Percentiles rank a stretch among this genome's conserved stretches.
phyloP scores from a whole-genome alignment of 2,113 vertebrate species.

The Ranitomeya variabilis region DNA sequence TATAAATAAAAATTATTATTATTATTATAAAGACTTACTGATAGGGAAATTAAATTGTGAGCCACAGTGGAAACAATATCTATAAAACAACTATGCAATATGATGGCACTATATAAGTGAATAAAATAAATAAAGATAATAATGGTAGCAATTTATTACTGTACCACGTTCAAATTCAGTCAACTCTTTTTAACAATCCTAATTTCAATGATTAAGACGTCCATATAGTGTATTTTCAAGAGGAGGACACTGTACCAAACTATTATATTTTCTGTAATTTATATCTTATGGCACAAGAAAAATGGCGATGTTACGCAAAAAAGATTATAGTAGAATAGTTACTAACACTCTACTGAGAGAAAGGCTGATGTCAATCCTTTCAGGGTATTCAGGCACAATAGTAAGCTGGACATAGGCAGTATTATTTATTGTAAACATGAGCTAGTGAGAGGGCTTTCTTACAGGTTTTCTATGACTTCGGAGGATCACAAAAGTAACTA shows the following conservation, averaged over 20 bases:
- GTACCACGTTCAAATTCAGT: too few relatives aligned
- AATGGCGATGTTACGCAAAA: background rate
- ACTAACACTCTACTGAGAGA: background rate
- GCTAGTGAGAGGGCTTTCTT: background rate
- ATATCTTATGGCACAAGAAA: background rate
- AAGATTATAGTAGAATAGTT: background rate
- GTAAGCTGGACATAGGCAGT: background rate
- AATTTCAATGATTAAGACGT: too few relatives aligned
- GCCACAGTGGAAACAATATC: too few relatives aligned
- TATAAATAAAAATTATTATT: too few relatives aligned
- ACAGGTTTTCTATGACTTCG: background rate
- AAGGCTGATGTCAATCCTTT: background rate
- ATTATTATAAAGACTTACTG: too few relatives aligned
- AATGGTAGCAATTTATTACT: too few relatives aligned
- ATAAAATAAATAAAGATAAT: too few relatives aligned
- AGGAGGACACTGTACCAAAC: background rate
- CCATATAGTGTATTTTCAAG: too few relatives aligned
- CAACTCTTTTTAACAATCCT: too few relatives aligned
- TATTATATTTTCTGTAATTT: background rate
- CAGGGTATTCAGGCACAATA: background rate
- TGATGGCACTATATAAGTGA: too few relatives aligned
- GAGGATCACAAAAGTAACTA: background rate
- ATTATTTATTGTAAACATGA: constrained; percentile 21
- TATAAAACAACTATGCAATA: too few relatives aligned
- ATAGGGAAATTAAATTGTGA: too few relatives aligned